Base-by-base conservation (phyloP, 2,113 vertebrate genomes). In the Nothoprocta pentlandii region DNA sequence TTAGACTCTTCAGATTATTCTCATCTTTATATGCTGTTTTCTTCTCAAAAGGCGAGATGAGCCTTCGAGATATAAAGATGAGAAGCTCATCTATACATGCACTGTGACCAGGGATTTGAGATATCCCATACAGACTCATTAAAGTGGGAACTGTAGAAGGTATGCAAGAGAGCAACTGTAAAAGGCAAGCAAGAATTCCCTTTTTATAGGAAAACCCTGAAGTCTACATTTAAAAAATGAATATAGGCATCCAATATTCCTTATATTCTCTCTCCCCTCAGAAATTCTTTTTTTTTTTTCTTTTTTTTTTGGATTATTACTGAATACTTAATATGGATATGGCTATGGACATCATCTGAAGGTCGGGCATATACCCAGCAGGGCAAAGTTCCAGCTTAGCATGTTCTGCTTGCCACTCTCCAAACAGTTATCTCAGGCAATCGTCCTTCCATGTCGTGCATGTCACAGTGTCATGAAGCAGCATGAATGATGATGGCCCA, bases 241-340 rank as follows among this genome's bases (percentile, higher is more conserved):
- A 61, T 87, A 23, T 4, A 49, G 23, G 53, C 49, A 34, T 10
- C 34, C 21, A 56, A 51, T 41, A 79, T 17, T 39, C 39, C 22
- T 74, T 14, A 12, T 39, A 75, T 39, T 19, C 53, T 7, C 32
- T 21, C 32, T 21, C 15, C 19, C 32, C 47, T 82, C 12, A 14
- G 71, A 73, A 84, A 64, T 30, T 10, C 20, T 62, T 61, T 64
- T 44, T 44, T 49, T 49, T 49, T 4, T 46, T 16, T 46, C 63
- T 89, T 82, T 58, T 81, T 20, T 84, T 42, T 39, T 81, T 82
- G 62, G 28, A 41, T 79, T 91, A 91, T 73, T 87, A 87, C 42
- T 21, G 28, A 68, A 62, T 80, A 76, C 89, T 69, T 92, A 79
- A 85, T 0, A 6, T 13, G 14, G 58, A 51, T 41, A 76, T 7